Evolutionary conservation across 2,797 vertebrate genomes (phyloP).

Genomic region (Falco cherrug): DNA sequence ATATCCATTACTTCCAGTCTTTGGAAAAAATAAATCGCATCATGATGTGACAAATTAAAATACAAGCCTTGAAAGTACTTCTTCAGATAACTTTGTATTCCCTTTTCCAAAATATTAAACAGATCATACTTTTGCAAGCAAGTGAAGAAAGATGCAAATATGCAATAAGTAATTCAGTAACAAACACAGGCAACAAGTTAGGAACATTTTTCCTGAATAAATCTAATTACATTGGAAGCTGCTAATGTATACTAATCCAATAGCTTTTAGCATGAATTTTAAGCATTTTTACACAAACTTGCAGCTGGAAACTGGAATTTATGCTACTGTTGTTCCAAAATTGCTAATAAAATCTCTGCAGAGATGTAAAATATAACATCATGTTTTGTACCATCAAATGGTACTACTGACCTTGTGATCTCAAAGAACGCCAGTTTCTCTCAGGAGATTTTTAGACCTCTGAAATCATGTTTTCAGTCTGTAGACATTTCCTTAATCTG

Average conservation of each 20-base stretch:
- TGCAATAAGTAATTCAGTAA: not conserved
- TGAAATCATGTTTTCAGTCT: slow-evolving; percentile 71
- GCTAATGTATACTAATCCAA: not conserved
- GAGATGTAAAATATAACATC: not conserved
- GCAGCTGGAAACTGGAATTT: not conserved
- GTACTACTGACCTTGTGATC: slow-evolving; percentile 68
- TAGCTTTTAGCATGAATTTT: not conserved
- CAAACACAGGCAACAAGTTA: not conserved
- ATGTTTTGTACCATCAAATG: not conserved
- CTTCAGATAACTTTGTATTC: not conserved
- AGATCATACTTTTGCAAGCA: not conserved
- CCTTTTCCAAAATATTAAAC: not conserved
- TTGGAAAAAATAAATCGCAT: not conserved
- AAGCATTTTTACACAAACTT: not conserved
- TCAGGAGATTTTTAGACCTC: slow-evolving; percentile 66
- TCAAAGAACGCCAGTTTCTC: slow-evolving; percentile 61
- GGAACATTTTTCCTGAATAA: not conserved
- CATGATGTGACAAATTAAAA: not conserved
- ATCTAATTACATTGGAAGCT: not conserved
- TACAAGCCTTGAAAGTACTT: not conserved
- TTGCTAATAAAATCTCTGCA: not conserved
- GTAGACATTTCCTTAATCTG: slow-evolving; percentile 67
- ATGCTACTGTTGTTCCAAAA: not conserved
- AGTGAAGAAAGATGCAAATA: not conserved
- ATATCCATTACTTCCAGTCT: not conserved